Evolutionary conservation across 2,113 vertebrate species (phyloP).

Genomic region (Dromiciops gliroides): DNA sequence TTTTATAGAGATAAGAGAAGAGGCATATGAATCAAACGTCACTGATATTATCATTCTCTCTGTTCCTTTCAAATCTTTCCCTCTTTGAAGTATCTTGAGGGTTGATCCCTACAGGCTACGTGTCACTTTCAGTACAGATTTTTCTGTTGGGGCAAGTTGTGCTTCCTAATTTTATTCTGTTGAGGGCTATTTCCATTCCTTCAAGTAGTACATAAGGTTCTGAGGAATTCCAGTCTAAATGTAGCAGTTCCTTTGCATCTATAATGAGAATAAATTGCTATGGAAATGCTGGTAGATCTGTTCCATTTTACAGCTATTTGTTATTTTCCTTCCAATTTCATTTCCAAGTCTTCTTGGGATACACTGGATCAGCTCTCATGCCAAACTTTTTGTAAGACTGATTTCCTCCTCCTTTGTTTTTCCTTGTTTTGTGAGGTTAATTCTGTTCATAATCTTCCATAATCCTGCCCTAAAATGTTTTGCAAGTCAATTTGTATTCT

Average conservation of each 20-base stretch:
- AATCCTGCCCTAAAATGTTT: background rate
- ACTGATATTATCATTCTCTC: background rate
- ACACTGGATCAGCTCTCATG: background rate
- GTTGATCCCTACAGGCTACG: background rate
- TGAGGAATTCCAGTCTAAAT: background rate
- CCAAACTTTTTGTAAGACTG: background rate
- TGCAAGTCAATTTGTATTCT: background rate
- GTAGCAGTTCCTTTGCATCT: background rate
- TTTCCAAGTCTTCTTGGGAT: background rate
- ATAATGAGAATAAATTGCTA: background rate
- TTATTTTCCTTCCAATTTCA: background rate
- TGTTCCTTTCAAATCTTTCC: background rate
- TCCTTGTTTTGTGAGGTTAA: background rate
- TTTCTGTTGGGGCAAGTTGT: background rate
- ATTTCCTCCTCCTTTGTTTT: background rate
- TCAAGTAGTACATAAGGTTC: background rate
- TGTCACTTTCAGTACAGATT: background rate
- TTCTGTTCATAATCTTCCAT: background rate
- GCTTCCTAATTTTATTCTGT: background rate
- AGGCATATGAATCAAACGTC: background rate
- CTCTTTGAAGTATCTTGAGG: background rate
- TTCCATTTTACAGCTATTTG: background rate
- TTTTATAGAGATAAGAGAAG: background rate
- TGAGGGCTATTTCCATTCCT: background rate
- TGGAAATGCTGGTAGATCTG: background rate